Conservation (phyloP, 2,888 invertebrate species). For the Cyclophora punctaria region DNA sequence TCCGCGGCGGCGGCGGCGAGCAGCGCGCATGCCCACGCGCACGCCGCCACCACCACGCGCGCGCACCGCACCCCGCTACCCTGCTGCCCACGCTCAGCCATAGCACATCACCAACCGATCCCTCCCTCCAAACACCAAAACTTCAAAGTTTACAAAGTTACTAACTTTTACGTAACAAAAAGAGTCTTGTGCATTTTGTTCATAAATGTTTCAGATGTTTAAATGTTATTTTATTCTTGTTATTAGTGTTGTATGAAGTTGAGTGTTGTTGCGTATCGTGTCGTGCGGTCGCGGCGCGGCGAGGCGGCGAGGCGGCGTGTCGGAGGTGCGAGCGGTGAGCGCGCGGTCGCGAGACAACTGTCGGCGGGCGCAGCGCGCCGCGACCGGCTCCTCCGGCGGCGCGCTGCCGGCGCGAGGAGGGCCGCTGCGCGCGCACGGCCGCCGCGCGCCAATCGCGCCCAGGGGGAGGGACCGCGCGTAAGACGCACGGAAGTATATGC, state of each 20-base stretch:
- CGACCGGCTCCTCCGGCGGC: slow-evolving; percentile 62
- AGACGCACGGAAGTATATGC: slow-evolving; percentile 75
- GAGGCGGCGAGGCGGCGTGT: slow-evolving; percentile 3
- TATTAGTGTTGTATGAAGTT: background rate
- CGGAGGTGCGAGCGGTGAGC: slow-evolving; percentile 31
- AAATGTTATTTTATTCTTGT: background rate
- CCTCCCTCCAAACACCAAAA: slow-evolving; percentile 21
- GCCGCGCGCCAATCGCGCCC: slow-evolving; percentile 53
- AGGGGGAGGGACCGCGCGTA: slow-evolving; percentile 69
- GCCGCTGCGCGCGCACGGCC: slow-evolving; percentile 66
- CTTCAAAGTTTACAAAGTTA: slow-evolving; percentile 19
- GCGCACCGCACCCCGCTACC: slow-evolving; percentile 29
- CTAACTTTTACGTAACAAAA: background rate
- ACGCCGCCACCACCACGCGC: slow-evolving; percentile 36
- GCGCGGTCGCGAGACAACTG: slow-evolving; percentile 60
- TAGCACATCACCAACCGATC: slow-evolving; percentile 63
- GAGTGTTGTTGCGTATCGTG: background rate
- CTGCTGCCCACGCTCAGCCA: slow-evolving; percentile 46
- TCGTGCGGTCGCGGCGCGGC: slow-evolving; percentile 1
- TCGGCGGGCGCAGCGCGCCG: slow-evolving; percentile 54
- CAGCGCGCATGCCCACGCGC: slow-evolving; percentile 68
- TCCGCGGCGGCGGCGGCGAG: slow-evolving; percentile 37
- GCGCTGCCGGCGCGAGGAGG: slow-evolving; percentile 60
- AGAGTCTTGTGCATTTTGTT: no score
- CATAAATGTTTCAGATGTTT: no score